Evolutionary conservation across 2,113 vertebrate species (phyloP), one percentile per base, ranked within the genome.

Genomic region (Eupsittula cactorum): DNA sequence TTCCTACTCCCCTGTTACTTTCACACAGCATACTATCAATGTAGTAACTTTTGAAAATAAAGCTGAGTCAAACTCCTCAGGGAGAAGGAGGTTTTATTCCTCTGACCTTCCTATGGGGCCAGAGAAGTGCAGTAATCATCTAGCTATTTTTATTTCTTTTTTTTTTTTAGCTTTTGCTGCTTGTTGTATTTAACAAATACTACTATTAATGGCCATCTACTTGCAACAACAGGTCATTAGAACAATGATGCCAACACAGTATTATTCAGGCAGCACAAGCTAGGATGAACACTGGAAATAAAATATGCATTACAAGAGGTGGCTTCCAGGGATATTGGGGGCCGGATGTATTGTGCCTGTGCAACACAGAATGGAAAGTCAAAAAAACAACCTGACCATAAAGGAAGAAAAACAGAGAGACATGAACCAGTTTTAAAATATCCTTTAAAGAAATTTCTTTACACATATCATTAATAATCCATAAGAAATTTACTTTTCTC

Each of bases 331-430:
- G 80, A 83, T 71, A 81, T 4, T 62, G 42, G 60, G 80, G 80
- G 55, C 60, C 18, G 1, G 57, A 75, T 20, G 47, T 35, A 35
- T 49, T 59, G n/a, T 17, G 29, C 57, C 65, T 71, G 47, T 50
- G 68, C 70, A 89, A 82, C 33, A 62, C 6, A 64, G 16, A 55
- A 82, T 11, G 44, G 25, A 29, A 90, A 62, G 62, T 76, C 37
- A 90, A 79, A 79, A 93, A 74, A 7, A 0, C 39, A 92, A 69
- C 52, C 63, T 79, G 64, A 86, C 55, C 78, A 65, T 41, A 86
- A 88, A 79, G 44, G 86, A 96, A 92, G 42, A 84, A 96, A 86
- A 86, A 4, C 69, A 86, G 53, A 94, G 14, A 91, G 27, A 62
- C 76, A 29, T 29, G 2, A 71, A 76, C 62, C 41, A 65, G 31